Evolutionary conservation across 2,797 vertebrate genomes (phyloP).

Genomic region (Crocodylus rhombifer): DNA sequence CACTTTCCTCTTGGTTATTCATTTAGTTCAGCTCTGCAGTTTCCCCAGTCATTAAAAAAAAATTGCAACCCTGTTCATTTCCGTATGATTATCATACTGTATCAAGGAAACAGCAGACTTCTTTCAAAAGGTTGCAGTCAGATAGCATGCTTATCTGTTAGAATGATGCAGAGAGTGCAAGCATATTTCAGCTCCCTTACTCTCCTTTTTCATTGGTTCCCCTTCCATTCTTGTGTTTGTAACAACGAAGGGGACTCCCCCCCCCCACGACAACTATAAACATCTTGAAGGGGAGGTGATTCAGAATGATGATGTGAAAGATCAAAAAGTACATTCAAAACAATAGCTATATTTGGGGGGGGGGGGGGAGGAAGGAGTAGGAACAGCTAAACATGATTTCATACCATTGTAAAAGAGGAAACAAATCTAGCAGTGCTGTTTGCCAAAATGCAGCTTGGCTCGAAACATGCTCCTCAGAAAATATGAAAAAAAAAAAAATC

Average conservation of each 20-base stretch:
- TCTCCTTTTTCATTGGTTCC: slow-evolving; percentile 19
- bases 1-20: slow-evolving; percentile 56
- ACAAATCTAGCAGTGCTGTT: background rate
- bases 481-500: background rate
- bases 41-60: slow-evolving; percentile 54
- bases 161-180: slow-evolving; percentile 35
- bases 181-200: slow-evolving; percentile 18
- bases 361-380: background rate
- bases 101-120: slow-evolving; percentile 60
- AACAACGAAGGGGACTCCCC: slow-evolving; percentile 10
- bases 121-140: slow-evolving; percentile 64
- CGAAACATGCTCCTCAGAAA: background rate
- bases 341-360: background rate
- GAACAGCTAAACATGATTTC: background rate
- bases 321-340: background rate
- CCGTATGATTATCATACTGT: slow-evolving; percentile 55
- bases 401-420: background rate
- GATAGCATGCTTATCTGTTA: slow-evolving; percentile 51
- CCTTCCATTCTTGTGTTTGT: slow-evolving; percentile 39
- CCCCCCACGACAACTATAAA: background rate
- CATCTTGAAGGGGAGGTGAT: slow-evolving; percentile 5
- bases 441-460: background rate
- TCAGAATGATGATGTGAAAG: slow-evolving; percentile 5
- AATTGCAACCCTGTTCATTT: slow-evolving; percentile 51
- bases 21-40: slow-evolving; percentile 32